Conservation (phyloP, 2,797 vertebrate species). For the Etheostoma nigrum region DNA sequence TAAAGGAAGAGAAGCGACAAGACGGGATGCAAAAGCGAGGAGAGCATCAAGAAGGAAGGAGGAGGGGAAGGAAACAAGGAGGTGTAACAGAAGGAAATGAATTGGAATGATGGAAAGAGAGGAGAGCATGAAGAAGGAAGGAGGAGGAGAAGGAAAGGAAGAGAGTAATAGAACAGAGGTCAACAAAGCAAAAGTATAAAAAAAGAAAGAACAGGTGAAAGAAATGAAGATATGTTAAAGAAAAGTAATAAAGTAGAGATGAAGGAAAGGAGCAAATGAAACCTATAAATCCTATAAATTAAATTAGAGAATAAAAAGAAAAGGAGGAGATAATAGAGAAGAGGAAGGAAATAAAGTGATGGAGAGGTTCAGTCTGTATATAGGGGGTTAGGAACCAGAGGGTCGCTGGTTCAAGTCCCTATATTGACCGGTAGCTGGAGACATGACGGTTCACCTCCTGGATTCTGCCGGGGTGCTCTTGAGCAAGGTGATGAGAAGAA, state of each 20-base stretch:
- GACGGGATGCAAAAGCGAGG: not conserved
- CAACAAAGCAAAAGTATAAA: not conserved
- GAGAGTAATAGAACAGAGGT: not conserved
- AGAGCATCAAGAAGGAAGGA: not conserved
- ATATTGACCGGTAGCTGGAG: too few relatives aligned
- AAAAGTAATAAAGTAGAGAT: not conserved
- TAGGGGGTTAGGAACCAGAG: too few relatives aligned
- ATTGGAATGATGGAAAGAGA: too few relatives aligned
- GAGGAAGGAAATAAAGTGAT: not conserved
- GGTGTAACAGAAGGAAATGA: not conserved
- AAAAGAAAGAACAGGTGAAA: not conserved
- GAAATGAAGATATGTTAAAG: not conserved
- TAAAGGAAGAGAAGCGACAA: rapidly evolving
- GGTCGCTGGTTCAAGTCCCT: too few relatives aligned
- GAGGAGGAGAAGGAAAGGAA: too few relatives aligned
- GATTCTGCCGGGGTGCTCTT: too few relatives aligned
- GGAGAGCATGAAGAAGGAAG: too few relatives aligned
- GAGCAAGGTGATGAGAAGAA: too few relatives aligned
- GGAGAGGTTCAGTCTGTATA: not conserved
- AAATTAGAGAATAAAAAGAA: too few relatives aligned
- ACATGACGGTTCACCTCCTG: too few relatives aligned
- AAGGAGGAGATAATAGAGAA: too few relatives aligned
- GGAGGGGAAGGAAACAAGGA: not conserved
- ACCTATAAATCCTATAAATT: too few relatives aligned
- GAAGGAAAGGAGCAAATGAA: not conserved